These are phyloP conservation scores for Xanthia icteritia DNA, from an alignment of 2,888 invertebrate species.

Conservation along the genomic window DNA sequence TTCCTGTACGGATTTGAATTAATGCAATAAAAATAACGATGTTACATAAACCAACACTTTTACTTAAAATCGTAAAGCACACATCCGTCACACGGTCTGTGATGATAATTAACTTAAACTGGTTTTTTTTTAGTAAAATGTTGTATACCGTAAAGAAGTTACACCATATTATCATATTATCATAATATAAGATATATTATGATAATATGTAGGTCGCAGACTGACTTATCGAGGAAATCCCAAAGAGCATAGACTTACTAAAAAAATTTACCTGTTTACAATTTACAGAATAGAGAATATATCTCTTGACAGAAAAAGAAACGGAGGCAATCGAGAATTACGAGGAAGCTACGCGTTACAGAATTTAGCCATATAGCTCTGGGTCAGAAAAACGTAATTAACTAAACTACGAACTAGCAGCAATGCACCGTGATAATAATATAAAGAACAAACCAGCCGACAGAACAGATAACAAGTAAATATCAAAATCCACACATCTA, in stretches of 20 bases:
- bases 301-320: background rate
- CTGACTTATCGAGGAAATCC: constrained; percentile 11
- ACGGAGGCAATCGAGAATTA: background rate
- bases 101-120: constrained; percentile 1
- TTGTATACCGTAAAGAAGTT: background rate
- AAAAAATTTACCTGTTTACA: constrained; percentile 8
- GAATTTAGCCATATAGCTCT: background rate
- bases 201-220: background rate
- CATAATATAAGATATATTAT: too few relatives aligned
- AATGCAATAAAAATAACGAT: constrained; percentile 9
- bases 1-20: constrained; percentile 29
- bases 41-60: constrained; percentile 32
- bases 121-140: background rate
- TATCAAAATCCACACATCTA: constrained; percentile 21
- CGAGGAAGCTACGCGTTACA: background rate
- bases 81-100: constrained; percentile 6
- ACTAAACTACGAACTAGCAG: background rate
- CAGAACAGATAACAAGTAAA: constrained; percentile 6
- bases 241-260: background rate
- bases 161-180: background rate
- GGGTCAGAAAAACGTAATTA: background rate
- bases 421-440: background rate
- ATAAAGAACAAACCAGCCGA: background rate
- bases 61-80: constrained; percentile 30
- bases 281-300: background rate